Evolutionary conservation across 2,113 vertebrate genomes (phyloP).

Genomic region (Pterocles burchelli): DNA sequence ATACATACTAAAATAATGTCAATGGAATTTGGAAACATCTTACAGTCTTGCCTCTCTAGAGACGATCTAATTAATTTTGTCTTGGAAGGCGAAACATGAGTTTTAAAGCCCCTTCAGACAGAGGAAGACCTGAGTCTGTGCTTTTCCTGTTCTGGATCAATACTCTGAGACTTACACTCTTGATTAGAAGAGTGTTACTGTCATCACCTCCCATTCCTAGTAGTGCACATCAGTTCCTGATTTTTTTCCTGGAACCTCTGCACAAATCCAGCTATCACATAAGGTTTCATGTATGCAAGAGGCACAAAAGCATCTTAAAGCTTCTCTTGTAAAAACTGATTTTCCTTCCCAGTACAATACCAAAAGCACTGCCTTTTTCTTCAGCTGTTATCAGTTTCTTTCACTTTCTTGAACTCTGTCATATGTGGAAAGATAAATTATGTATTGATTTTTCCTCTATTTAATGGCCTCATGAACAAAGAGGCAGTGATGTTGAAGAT

Average conservation of each 20-base stretch:
- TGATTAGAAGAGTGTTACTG: not conserved
- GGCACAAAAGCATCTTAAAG: not conserved
- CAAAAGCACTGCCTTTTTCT: not conserved
- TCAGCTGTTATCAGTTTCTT: not conserved
- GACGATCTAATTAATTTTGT: not conserved
- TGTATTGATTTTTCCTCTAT: slow-evolving; percentile 69
- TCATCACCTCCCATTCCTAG: not conserved
- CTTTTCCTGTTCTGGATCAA: not conserved
- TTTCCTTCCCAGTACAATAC: not conserved
- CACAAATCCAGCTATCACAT: not conserved
- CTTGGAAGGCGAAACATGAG: not conserved
- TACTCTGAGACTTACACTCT: not conserved
- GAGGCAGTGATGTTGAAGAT: not conserved
- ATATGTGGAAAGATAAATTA: slow-evolving; percentile 65
- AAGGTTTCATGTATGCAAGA: not conserved
- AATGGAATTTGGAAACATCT: not conserved
- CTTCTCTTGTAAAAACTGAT: not conserved
- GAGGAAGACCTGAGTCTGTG: not conserved
- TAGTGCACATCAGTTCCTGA: not conserved
- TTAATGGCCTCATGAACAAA: slow-evolving; percentile 35
- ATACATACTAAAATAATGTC: not conserved
- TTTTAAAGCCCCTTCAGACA: not conserved
- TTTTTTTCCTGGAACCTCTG: not conserved
- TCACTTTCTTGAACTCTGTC: slow-evolving; percentile 17
- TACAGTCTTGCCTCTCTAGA: not conserved